Evolutionary conservation across 2,888 invertebrate species (phyloP).

Genomic region (Ectemnius cavifrons): DNA sequence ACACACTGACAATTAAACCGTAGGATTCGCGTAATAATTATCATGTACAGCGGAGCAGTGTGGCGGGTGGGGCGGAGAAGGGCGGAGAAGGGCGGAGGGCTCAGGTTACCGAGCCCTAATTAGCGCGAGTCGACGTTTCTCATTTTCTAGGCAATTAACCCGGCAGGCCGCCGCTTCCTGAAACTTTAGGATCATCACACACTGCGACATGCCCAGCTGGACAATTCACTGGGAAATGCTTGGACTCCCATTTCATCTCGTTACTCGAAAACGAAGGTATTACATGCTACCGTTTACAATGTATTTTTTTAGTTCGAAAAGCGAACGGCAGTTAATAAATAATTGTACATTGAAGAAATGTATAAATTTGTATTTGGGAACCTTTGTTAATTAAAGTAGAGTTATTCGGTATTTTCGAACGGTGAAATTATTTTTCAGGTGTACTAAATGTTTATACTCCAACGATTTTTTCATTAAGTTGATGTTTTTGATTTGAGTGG

Average conservation of each 20-base stretch:
- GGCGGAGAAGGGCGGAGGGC: conserved; percentile 27
- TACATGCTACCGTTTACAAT: too few relatives aligned
- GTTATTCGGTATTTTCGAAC: too few relatives aligned
- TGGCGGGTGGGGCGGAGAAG: background rate
- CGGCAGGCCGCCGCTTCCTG: conserved; percentile 19
- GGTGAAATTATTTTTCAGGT: too few relatives aligned
- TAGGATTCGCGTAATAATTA: conserved; percentile 60
- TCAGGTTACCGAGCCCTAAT: conserved; percentile 53
- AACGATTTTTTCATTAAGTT: too few relatives aligned
- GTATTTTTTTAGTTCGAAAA: too few relatives aligned
- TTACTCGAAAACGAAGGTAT: too few relatives aligned
- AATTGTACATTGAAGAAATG: too few relatives aligned
- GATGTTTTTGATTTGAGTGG: too few relatives aligned
- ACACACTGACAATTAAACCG: conserved; percentile 37
- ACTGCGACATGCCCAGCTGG: conserved; percentile 12
- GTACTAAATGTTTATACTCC: too few relatives aligned
- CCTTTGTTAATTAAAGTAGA: too few relatives aligned
- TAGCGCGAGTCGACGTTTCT: conserved; percentile 60
- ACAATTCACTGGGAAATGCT: conserved; percentile 12
- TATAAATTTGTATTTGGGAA: too few relatives aligned
- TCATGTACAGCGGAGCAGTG: conserved; percentile 33
- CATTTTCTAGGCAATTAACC: conserved; percentile 61
- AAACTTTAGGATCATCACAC: conserved; percentile 28
- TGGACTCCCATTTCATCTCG: background rate
- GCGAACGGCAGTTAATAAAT: too few relatives aligned